Base-by-base conservation (phyloP, 1,140 invertebrate species). In the Trichomalopsis sarcophagae region DNA sequence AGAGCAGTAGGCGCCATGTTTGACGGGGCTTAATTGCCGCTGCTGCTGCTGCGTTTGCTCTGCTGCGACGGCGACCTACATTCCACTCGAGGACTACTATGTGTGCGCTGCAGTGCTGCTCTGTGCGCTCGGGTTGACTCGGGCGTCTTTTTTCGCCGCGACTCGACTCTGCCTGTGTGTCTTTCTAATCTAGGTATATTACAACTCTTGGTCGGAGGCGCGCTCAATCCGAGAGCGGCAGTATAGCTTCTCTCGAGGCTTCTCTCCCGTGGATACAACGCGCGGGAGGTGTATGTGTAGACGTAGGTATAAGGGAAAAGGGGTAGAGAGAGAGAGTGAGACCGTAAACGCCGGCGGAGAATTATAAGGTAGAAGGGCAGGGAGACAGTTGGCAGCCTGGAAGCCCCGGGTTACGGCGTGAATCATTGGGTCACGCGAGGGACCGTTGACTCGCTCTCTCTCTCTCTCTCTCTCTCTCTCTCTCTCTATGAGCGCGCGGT, bases 351-450 rank as follows among this genome's bases (percentile, higher is more conserved):
- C 50, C n/a, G 50, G 33, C 23, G 73, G 50, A 68, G 73, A 66
- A 75, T 75, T 75, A 62, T 40, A 74, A 75, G 81, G 71, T 75
- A 21, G 81, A 82, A 68, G 50, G 73, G 73, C 33, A 82, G 73
- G 75, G 75, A 84, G 66, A 84, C 82, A 78, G 75, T 84, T 84
- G 82, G 75, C 74, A 78, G 74, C 17, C 73, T n/a, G 73, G 36
- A 75, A 80, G 78, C 78, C 78, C 78, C 27, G 33, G 78, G 62
- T 80, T 80, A 80, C 78, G 73, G 44, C 87, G 87, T 90, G 89
- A 90, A 90, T 90, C 88, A 90, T 90, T 89, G 88, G 87, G 89
- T 90, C 89, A 90, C 89, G 89, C 89, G 87, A 90, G 86, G 40
- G 44, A 86, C 69, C 74, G 89, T 85, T 85, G 71, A 84, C 81